Evolutionary conservation across 2,113 vertebrate genomes (phyloP), one percentile per base, ranked within the genome.

Genomic region (human (Homo sapiens)): DNA sequence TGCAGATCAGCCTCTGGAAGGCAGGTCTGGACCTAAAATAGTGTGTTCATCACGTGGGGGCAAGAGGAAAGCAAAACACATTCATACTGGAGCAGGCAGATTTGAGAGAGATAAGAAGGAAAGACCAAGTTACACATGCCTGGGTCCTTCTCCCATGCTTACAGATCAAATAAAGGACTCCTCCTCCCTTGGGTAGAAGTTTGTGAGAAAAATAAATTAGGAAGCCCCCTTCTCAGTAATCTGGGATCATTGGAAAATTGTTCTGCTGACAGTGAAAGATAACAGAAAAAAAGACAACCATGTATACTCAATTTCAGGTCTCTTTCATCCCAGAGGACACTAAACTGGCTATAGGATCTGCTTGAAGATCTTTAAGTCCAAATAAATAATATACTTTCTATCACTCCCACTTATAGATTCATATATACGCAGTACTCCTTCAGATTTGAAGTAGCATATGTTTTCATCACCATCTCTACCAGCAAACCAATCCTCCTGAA

Each of bases 401-500:
- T 50, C 79, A 78, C 32, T 16, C 86, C 92, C 35, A n/a, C 70
- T 92, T 68, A 32, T 45, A 40, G 93, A 84, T 4, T 25, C 61
- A 78, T 32, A 22, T 27, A 64, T 22, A 52, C 27, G 92, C 84
- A 94, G 72, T 23, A 45, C 75, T 94, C 97, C 90, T 97, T 96
- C 90, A 45, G 87, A 95, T 85, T 38, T 35, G 14, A 84, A 88
- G 75, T 38, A 93, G 93, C 95, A 92, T 93, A 94, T 98, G 97
- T 85, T 96, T 95, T 55, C 35, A 43, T 93, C 79, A 32, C 84
- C 89, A 93, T 75, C 97, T 95, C 93, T 72, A 97, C 92, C 90
- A 97, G 92, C 57, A 92, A 96, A 87, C 89, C 94, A 91, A 32
- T 93, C 87, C 89, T 89, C 87, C 88, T 80, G 87, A 96, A 92